phyloP scores from a whole-genome alignment of 2,113 vertebrate genomes.

The Myanophis thanlyinensis region DNA sequence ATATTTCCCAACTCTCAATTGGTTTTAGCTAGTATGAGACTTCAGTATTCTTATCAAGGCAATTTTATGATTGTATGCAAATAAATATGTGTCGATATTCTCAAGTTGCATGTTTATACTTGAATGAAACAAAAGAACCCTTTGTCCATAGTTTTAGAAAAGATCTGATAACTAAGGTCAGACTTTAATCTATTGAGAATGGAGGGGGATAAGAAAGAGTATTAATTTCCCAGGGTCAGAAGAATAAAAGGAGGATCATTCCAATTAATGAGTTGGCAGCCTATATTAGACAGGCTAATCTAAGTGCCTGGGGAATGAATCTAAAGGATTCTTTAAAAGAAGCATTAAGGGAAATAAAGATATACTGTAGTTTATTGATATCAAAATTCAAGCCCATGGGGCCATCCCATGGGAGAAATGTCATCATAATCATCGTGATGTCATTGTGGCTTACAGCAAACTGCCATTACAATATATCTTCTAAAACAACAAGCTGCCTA shows the following conservation, averaged over 20 bases:
- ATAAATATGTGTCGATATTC: not conserved
- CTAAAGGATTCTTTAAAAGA: not conserved
- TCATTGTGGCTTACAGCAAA: not conserved
- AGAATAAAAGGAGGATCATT: not conserved
- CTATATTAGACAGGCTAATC: not conserved
- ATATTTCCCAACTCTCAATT: not conserved
- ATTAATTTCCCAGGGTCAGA: not conserved
- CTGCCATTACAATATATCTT: not conserved
- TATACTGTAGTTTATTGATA: not conserved
- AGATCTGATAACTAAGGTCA: not conserved
- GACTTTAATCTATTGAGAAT: not conserved
- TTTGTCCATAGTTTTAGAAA: not conserved
- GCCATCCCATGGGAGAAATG: not conserved
- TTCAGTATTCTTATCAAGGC: not conserved
- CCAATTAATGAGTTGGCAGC: not conserved
- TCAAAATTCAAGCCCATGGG: not conserved
- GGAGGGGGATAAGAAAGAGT: not conserved
- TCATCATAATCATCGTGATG: not conserved
- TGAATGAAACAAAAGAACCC: not conserved
- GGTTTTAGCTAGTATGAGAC: not conserved
- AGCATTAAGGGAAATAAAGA: not conserved
- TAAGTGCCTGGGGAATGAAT: not conserved
- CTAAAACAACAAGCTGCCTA: not conserved
- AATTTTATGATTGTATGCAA: not conserved
- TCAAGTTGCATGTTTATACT: not conserved